phyloP scores from a whole-genome alignment of 2,797 vertebrate species.

The Tapirus indicus region DNA sequence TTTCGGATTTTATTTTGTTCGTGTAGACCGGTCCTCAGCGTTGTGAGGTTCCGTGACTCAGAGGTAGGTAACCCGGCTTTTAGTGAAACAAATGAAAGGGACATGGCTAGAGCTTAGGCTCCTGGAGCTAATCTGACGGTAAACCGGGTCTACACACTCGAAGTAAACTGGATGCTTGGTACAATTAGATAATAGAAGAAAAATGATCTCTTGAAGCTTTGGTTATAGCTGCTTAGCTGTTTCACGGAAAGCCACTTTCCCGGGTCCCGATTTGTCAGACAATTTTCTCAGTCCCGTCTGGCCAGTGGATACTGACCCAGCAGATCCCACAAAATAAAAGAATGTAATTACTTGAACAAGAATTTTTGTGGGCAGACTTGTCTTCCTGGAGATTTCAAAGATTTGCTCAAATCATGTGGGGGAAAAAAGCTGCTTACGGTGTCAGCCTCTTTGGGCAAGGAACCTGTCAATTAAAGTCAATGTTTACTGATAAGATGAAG shows the following conservation, averaged over 20 bases:
- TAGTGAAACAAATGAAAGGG: slow-evolving; percentile 44
- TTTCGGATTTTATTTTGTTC: slow-evolving; percentile 59
- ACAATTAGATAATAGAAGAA: slow-evolving; percentile 22
- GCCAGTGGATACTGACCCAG: neutral
- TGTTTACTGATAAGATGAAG: slow-evolving; percentile 45
- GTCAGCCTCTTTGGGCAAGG: slow-evolving; percentile 6
- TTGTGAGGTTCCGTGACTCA: neutral
- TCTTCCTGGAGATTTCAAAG: neutral
- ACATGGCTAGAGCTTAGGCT: neutral
- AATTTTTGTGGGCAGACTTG: slow-evolving; percentile 51
- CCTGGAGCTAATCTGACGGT: neutral
- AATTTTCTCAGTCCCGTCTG: slow-evolving; percentile 27
- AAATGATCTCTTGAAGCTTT: neutral
- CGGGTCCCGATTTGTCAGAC: neutral
- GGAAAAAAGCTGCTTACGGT: neutral
- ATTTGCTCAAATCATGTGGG: neutral
- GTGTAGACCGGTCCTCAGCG: neutral
- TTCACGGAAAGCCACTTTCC: slow-evolving; percentile 28
- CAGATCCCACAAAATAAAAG: neutral
- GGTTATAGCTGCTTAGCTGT: neutral
- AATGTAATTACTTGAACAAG: slow-evolving; percentile 44
- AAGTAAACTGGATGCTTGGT: slow-evolving; percentile 43
- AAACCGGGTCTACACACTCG: neutral
- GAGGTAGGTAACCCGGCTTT: slow-evolving; percentile 24
- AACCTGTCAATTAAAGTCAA: slow-evolving; percentile 18